Conservation (phyloP, 2,888 invertebrate genomes). For the Cepaea hortensis region DNA sequence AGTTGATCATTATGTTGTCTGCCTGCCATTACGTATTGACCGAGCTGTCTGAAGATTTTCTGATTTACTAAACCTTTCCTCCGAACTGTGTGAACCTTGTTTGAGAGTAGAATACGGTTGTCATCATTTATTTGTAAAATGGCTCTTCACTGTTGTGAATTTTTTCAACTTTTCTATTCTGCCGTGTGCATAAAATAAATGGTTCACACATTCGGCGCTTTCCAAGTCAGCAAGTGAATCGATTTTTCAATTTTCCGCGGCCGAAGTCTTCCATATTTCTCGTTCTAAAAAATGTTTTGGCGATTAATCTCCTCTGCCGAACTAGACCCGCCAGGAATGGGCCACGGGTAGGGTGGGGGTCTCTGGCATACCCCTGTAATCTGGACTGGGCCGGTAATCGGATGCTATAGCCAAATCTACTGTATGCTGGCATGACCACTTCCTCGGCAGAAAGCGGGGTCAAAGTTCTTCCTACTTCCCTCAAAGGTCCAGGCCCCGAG, state of each 20-base stretch:
- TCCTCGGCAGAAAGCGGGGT: neutral
- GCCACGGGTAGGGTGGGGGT: neutral
- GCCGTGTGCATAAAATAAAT: neutral
- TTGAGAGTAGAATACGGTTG: neutral
- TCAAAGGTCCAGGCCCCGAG: conserved; percentile 19
- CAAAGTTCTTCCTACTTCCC: conserved; percentile 14
- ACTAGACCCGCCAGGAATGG: conserved; percentile 2
- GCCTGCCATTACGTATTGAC: neutral
- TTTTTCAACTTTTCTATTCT: no score
- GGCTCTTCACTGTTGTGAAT: no score
- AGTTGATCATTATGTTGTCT: neutral
- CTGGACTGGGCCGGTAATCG: neutral
- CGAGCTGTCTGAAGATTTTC: neutral
- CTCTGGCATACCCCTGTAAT: neutral
- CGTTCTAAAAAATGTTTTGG: conserved; percentile 39
- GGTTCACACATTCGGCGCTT: conserved; percentile 16
- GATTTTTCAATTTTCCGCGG: conserved; percentile 43
- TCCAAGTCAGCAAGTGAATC: conserved; percentile 40
- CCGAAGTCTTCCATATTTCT: conserved; percentile 25
- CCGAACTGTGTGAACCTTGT: neutral
- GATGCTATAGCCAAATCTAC: neutral
- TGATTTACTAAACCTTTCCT: neutral
- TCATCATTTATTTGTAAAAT: no score
- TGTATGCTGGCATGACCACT: neutral
- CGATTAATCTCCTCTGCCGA: conserved; percentile 35